These are phyloP conservation scores for Mythimna impura DNA, from an alignment of 2,888 invertebrate species.

Conservation along the genomic window DNA sequence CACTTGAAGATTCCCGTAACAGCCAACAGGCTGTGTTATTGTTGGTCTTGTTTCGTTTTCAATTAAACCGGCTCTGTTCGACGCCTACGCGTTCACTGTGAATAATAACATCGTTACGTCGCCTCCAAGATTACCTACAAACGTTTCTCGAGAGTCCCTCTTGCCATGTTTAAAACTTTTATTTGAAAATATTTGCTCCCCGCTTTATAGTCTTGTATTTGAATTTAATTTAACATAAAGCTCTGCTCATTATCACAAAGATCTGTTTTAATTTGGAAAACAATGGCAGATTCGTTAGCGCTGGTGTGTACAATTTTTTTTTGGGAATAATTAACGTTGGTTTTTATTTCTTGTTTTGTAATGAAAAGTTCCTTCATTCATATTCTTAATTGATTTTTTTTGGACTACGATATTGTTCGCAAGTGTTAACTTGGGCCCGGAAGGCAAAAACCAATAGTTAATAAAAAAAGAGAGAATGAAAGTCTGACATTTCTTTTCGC, in stretches of 20 bases:
- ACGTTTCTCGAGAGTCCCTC: conserved; percentile 29
- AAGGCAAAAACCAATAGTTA: too few species aligned
- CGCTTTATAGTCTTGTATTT: conserved; percentile 19
- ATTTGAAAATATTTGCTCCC: conserved; percentile 33
- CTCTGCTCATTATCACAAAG: conserved; percentile 6
- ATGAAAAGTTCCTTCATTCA: not conserved
- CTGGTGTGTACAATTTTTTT: not conserved
- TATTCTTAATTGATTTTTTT: too few species aligned
- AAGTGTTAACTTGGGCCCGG: too few species aligned
- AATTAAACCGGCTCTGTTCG: conserved; percentile 55
- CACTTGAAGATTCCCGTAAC: conserved; percentile 29
- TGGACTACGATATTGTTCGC: too few species aligned
- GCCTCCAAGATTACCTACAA: conserved; percentile 40
- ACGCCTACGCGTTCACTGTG: conserved; percentile 48
- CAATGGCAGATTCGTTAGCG: conserved; percentile 19
- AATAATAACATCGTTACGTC: conserved; percentile 37
- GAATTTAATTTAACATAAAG: conserved; percentile 32
- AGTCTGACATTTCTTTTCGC: too few species aligned
- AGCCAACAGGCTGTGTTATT: conserved; percentile 29
- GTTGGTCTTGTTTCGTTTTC: conserved; percentile 58
- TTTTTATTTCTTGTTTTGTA: not conserved
- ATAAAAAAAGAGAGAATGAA: too few species aligned
- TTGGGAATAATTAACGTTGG: not conserved
- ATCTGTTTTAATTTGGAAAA: conserved; percentile 25
- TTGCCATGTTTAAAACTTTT: conserved; percentile 14